phyloP scores from a whole-genome alignment of 2,113 vertebrate species.

The Scopus umbretta region DNA sequence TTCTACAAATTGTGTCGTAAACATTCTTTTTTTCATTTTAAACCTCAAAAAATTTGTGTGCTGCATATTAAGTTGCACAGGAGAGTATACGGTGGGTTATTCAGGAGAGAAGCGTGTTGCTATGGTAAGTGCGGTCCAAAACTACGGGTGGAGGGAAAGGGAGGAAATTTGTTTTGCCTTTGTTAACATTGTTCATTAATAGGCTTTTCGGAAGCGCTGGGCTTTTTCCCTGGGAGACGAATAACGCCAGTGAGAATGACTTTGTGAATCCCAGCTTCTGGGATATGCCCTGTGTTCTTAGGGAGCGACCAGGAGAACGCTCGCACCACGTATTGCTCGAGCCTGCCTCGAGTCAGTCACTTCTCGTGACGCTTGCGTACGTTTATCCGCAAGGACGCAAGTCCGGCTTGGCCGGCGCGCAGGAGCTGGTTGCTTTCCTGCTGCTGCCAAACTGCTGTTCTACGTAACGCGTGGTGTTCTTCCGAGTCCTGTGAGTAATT shows the following conservation, averaged over 20 bases:
- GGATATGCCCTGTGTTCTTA: neutral
- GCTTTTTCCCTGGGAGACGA: neutral
- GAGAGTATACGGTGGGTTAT: neutral
- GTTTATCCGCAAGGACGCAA: fast-evolving
- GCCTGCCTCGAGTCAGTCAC: fast-evolving
- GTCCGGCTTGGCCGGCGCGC: neutral
- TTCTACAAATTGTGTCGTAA: neutral
- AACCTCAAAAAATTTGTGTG: neutral
- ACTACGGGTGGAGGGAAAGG: neutral
- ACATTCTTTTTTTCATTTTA: neutral
- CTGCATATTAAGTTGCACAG: neutral
- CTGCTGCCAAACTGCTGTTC: neutral
- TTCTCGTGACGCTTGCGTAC: neutral
- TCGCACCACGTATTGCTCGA: neutral
- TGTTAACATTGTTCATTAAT: neutral
- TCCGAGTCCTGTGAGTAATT: neutral
- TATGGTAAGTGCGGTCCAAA: neutral
- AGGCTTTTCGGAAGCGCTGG: neutral
- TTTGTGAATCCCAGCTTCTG: neutral
- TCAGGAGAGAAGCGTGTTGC: neutral
- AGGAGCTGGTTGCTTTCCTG: neutral
- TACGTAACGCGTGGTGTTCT: neutral
- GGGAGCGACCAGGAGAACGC: neutral
- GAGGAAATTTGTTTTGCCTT: neutral
- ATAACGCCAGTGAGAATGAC: neutral